Conservation (phyloP, 2,797 vertebrate genomes). For the Acipenser oxyrinchus region DNA sequence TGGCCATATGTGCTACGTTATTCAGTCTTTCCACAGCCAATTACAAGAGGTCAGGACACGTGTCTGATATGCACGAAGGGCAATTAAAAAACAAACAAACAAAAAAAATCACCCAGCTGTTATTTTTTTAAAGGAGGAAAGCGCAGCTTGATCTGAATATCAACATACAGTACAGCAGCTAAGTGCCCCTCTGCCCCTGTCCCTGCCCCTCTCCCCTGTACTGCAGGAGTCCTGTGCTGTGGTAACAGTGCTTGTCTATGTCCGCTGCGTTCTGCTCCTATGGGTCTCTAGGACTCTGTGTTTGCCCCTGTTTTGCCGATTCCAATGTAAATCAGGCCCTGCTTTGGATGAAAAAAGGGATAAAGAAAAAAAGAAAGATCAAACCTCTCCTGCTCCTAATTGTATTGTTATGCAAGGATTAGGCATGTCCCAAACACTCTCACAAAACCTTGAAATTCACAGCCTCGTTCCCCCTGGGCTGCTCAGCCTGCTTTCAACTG, state of each 20-base stretch:
- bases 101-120: too few relatives aligned
- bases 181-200: not conserved
- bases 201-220: not conserved
- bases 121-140: too few relatives aligned
- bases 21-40: too few relatives aligned
- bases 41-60: too few relatives aligned
- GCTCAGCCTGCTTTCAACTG: too few relatives aligned
- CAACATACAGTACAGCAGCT: too few relatives aligned
- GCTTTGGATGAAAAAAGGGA: constrained; percentile 9
- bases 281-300: constrained; percentile 7
- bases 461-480: not conserved
- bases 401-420: constrained; percentile 21
- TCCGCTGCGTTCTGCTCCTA: not conserved
- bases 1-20: too few relatives aligned
- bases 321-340: constrained; percentile 14
- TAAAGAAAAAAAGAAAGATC: constrained; percentile 12
- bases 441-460: constrained; percentile 13
- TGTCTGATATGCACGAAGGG: too few relatives aligned
- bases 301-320: constrained; percentile 15
- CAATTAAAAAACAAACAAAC: too few relatives aligned
- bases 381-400: constrained; percentile 14
- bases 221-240: constrained; percentile 9
- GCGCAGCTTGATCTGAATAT: too few relatives aligned
- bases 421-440: constrained; percentile 16
- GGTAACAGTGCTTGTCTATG: constrained; percentile 11